Conservation (phyloP, 2,113 vertebrate genomes). For the Dendropsophus ebraccatus region DNA sequence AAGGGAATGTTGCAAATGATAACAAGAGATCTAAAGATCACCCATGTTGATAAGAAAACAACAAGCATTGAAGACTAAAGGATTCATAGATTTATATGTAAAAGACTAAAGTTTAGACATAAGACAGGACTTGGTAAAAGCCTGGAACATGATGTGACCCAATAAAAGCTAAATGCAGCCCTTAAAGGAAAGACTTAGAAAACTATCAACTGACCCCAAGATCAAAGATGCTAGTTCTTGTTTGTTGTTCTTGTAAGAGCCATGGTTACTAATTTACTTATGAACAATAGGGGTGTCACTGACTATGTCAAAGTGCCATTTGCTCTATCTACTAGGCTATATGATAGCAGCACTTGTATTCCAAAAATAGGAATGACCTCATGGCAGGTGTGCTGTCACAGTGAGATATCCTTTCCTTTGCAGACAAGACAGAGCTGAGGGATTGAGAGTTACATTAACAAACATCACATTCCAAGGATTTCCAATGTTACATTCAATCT, state of each 20-base stretch:
- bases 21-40: conserved; percentile 21
- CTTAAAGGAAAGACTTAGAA: conserved; percentile 10
- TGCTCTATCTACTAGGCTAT: neutral
- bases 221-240: conserved; percentile 13
- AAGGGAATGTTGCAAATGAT: conserved; percentile 31
- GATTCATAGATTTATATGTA: neutral
- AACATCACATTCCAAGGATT: conserved; percentile 7
- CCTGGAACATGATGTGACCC: conserved; percentile 32
- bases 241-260: neutral
- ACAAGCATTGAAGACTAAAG: conserved; percentile 14
- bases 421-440: conserved; percentile 1
- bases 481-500: neutral
- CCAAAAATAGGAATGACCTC: neutral
- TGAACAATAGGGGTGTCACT: neutral
- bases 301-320: conserved; percentile 5
- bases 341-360: neutral
- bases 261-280: neutral
- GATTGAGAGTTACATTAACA: neutral
- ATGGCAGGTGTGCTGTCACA: conserved; percentile 29
- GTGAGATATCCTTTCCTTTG: neutral
- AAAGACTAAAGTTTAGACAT: conserved; percentile 25
- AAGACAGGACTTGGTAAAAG: conserved; percentile 23
- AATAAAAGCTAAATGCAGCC: conserved; percentile 30
- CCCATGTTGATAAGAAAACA: conserved; percentile 16
- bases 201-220: neutral